A percentile compares a stretch with the other conserved stretches of the same genome.
These are phyloP conservation scores for Vannuccia rotundouncinata DNA, from an alignment of 2,888 invertebrate species.

Conservation along the genomic window DNA sequence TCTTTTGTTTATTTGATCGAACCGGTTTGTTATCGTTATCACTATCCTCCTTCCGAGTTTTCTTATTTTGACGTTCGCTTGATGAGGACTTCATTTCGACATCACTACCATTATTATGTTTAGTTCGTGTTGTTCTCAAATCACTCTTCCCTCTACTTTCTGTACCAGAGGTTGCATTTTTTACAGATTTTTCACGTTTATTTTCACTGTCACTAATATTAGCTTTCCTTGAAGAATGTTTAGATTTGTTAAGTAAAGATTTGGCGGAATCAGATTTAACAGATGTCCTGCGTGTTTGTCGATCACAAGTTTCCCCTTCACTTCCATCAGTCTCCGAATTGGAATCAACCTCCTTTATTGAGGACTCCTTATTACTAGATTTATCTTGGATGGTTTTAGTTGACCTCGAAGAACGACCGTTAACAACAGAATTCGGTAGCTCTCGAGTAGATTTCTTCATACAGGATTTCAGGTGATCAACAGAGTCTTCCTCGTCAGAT, in stretches of 20 bases:
- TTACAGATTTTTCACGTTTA: too few species aligned
- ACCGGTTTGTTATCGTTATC: background rate
- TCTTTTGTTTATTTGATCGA: background rate
- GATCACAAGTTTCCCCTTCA: background rate
- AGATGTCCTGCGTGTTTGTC: too few species aligned
- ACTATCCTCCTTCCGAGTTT: background rate
- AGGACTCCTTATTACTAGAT: background rate
- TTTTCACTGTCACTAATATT: too few species aligned
- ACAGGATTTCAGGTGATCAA: background rate
- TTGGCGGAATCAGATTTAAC: too few species aligned
- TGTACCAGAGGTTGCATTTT: background rate
- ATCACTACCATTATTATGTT: background rate
- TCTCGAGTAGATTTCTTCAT: constrained; percentile 4
- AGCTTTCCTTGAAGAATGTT: too few species aligned
- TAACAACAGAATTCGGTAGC: background rate
- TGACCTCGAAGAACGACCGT: background rate
- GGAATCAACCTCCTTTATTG: constrained; percentile 4
- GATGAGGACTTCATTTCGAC: background rate
- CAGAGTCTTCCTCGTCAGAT: background rate
- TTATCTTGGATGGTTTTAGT: background rate
- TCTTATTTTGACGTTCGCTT: background rate
- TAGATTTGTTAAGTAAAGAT: too few species aligned
- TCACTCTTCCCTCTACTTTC: background rate
- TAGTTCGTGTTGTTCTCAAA: background rate
- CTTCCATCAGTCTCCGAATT: background rate